These are phyloP conservation scores for Neoitamus cyanurus DNA, from an alignment of 2,888 invertebrate genomes.

Conservation along the genomic window DNA sequence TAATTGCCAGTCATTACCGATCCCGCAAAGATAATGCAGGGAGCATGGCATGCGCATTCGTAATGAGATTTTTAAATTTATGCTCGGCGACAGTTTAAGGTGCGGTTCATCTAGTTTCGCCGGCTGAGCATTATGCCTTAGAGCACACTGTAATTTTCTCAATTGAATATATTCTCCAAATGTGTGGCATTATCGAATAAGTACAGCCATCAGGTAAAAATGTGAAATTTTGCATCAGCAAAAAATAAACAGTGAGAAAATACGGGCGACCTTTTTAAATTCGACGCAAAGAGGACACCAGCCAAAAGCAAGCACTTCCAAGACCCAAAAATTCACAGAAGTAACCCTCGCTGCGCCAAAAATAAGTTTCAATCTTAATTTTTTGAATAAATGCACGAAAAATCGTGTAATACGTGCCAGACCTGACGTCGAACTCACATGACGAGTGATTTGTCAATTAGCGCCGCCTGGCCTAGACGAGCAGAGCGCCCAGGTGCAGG, in stretches of 20 bases:
- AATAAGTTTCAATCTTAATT: not conserved
- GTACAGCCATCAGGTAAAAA: not conserved
- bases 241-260: not conserved
- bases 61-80: not conserved
- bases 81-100: not conserved
- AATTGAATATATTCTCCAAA: not conserved
- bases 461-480: not conserved
- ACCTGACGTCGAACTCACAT: constrained; percentile 27
- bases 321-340: not conserved
- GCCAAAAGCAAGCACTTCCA: not conserved
- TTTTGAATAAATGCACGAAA: constrained; percentile 10
- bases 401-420: not conserved
- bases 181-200: not conserved
- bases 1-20: constrained; percentile 13
- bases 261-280: not conserved
- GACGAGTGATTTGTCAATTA: constrained; percentile 26
- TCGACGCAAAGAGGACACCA: not conserved
- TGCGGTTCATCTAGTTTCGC: not conserved
- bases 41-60: not conserved
- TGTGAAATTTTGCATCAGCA: not conserved
- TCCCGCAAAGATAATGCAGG: constrained; percentile 8
- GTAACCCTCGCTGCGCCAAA: not conserved
- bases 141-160: not conserved
- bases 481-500: not conserved
- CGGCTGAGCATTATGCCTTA: not conserved